Evolutionary conservation across 2,797 vertebrate species (phyloP), one percentile per base, ranked within the genome.

Genomic region (Steatocranus sp.): DNA sequence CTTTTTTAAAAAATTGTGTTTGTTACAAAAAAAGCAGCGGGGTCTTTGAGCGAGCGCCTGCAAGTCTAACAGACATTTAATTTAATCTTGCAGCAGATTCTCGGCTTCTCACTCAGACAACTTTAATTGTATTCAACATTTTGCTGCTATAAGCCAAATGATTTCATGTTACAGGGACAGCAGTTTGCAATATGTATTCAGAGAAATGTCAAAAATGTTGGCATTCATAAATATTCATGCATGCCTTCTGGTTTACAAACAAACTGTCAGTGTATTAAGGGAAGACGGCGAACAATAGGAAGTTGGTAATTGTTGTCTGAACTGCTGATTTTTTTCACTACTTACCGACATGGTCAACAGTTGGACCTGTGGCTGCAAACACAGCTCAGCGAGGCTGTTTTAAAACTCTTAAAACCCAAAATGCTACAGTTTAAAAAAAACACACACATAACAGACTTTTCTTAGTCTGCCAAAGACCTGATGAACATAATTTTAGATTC

Each of bases 61-160:
- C 34, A 51, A 36, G 25, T 36, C 20, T 77, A 32, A 46, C 34
- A 74, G 75, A 78, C 75, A 15, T 87, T 88, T 83, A 14, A 78
- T 91, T 88, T 76, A 5, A 50, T 82, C 50, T 46, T 1, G 5
- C n/a, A 30, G 77, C 46, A 81, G 66, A 81, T 86, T 83, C 18
- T 34, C n/a, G 4, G 15, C 51, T 78, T 34, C n/a, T 78, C 20
- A 75, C 1, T 66, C 14, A 20, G 9, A 36, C 38, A 1, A 27
- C 68, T 46, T 48, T 73, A 73, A 46, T 48, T 73, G 41, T 30
- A 1, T 5, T 73, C 25, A 73, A 5, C 2, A 0, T 11, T 46
- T 46, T 70, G 25, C 41, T 27, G 25, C 41, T 70, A 30, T 46
- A 46, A 46, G 66, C 15, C 41, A 18, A 70, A 30, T 30, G 25